Percentiles rank a stretch among this genome's conserved stretches.
Conservation (phyloP, 92 coral and sea anemone genomes). For the Siderastrea siderea region DNA sequence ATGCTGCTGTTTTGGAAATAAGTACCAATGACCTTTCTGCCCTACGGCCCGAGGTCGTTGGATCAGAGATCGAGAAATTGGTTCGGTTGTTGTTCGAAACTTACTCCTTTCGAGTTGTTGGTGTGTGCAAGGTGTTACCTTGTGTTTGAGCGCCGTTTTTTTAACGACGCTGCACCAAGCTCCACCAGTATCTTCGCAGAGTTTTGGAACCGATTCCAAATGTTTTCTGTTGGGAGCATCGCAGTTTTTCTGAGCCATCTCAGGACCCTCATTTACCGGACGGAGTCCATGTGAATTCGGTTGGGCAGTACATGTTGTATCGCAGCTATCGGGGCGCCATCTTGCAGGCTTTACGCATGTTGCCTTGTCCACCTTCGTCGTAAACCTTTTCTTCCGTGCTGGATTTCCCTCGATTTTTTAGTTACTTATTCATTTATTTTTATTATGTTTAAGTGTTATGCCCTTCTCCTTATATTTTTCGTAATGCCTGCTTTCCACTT, state of each 20-base stretch:
- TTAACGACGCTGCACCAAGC: not conserved
- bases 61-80: too few relatives aligned
- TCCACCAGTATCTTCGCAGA: not conserved
- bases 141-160: too few relatives aligned
- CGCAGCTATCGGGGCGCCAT: not conserved
- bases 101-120: not conserved
- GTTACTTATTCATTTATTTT: too few relatives aligned
- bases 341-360: not conserved
- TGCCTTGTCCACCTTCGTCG: too few relatives aligned
- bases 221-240: not conserved
- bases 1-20: not conserved
- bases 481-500: too few relatives aligned
- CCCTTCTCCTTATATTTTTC: too few relatives aligned
- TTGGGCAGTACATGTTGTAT: not conserved
- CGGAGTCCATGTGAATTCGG: constrained; percentile 8
- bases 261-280: not conserved
- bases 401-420: too few relatives aligned
- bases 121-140: constrained; percentile 6
- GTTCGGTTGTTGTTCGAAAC: not conserved
- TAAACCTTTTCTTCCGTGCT: too few relatives aligned
- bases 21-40: constrained; percentile 10
- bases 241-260: not conserved
- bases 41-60: too few relatives aligned
- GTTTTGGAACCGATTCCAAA: constrained; percentile 6
- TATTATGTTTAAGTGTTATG: too few relatives aligned